phyloP scores from a whole-genome alignment of 2,888 invertebrate species.

The Neoaliturus tenellus region DNA sequence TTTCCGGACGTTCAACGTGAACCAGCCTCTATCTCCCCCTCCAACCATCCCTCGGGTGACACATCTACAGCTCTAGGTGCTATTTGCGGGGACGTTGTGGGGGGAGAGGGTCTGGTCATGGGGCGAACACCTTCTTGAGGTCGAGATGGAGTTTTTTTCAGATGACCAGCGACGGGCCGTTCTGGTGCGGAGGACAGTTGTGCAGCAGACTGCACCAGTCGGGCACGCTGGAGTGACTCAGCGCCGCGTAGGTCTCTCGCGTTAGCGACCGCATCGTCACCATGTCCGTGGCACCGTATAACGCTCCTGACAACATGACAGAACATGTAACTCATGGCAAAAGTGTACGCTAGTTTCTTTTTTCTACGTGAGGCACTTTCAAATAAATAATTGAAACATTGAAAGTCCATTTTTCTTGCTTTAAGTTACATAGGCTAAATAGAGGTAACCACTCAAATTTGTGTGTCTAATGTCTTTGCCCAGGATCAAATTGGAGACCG shows the following conservation, averaged over 20 bases:
- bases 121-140: conserved; percentile 29
- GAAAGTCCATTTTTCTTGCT: too few species aligned
- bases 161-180: not conserved
- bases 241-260: conserved; percentile 84
- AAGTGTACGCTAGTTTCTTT: too few species aligned
- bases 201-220: conserved; percentile 88
- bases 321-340: too few species aligned
- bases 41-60: not conserved
- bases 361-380: too few species aligned
- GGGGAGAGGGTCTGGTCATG: not conserved
- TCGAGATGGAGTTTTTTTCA: conserved; percentile 42
- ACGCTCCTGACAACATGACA: conserved; percentile 76
- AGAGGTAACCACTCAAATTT: too few species aligned
- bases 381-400: too few species aligned
- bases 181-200: conserved; percentile 70
- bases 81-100: not conserved
- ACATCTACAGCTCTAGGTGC: not conserved
- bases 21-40: too few species aligned
- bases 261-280: conserved; percentile 82
- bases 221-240: conserved; percentile 78
- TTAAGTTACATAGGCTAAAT: too few species aligned
- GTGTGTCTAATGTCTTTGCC: too few species aligned
- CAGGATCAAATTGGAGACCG: too few species aligned
- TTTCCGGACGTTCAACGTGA: too few species aligned
- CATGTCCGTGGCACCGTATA: conserved; percentile 86